Percentiles rank a stretch among this genome's conserved stretches.
phyloP scores from a whole-genome alignment of 2,888 invertebrate species.

The Perithous albicinctus region DNA sequence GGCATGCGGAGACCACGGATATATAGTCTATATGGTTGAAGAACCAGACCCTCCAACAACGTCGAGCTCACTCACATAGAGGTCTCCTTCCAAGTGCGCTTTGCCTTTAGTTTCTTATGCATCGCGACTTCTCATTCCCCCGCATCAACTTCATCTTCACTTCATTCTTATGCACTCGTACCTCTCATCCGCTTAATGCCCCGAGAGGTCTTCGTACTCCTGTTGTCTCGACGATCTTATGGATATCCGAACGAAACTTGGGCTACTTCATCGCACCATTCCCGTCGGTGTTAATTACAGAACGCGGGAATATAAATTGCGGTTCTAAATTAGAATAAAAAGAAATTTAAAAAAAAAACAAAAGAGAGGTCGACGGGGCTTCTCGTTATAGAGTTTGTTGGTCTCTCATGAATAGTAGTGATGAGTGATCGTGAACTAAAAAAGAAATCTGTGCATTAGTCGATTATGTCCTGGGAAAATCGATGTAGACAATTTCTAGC shows the following conservation, averaged over 20 bases:
- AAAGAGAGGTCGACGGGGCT: conserved; percentile 3
- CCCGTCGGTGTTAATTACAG: conserved; percentile 81
- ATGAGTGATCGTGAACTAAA: background rate
- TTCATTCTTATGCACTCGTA: conserved; percentile 64
- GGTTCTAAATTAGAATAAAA: conserved; percentile 76
- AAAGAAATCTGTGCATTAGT: background rate
- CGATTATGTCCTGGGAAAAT: background rate
- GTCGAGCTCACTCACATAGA: conserved; percentile 70
- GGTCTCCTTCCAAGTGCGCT: conserved; percentile 63
- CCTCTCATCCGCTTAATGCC: conserved; percentile 59
- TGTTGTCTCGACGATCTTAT: conserved; percentile 58
- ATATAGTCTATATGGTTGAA: conserved; percentile 54
- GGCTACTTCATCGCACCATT: conserved; percentile 65
- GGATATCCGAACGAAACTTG: conserved; percentile 63
- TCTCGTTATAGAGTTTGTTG: conserved; percentile 33
- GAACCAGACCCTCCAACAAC: conserved; percentile 79
- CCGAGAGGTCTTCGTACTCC: conserved; percentile 65
- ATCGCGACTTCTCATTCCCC: conserved; percentile 60
- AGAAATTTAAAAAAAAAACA: no score
- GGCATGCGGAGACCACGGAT: conserved; percentile 81
- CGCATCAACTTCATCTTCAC: conserved; percentile 52
- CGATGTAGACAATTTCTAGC: background rate
- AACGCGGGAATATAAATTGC: conserved; percentile 82
- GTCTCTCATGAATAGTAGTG: conserved; percentile 1
- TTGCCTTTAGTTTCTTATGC: conserved; percentile 58